Percentiles rank a stretch among this genome's conserved stretches.
Evolutionary conservation across 2,888 invertebrate species (phyloP).

Genomic region (Chymomyza caudatula): DNA sequence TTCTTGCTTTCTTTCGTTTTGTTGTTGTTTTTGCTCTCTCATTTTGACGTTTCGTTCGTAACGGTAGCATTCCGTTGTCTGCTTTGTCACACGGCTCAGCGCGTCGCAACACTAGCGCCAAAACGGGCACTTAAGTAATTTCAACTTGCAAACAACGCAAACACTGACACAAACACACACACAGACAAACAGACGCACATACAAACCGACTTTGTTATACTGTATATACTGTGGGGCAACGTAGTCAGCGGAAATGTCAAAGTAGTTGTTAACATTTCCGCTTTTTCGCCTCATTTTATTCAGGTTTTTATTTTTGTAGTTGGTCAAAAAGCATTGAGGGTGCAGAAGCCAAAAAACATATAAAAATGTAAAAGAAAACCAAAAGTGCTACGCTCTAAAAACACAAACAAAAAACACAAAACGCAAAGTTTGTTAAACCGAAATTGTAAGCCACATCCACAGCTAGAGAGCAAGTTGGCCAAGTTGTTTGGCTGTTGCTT

Average conservation of each 20-base stretch:
- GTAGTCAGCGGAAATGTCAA: slow-evolving; percentile 58
- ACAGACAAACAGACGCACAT: slow-evolving; percentile 5
- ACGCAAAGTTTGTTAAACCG: slow-evolving; percentile 46
- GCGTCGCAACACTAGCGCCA: slow-evolving; percentile 22
- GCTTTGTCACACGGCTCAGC: slow-evolving; percentile 54
- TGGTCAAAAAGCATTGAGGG: slow-evolving; percentile 13
- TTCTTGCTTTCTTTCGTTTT: not conserved
- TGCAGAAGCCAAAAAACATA: slow-evolving; percentile 3
- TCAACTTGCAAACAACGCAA: slow-evolving; percentile 51
- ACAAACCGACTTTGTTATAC: slow-evolving; percentile 4
- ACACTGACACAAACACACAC: slow-evolving; percentile 1
- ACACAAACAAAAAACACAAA: slow-evolving; percentile 4
- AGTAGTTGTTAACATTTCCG: slow-evolving; percentile 72
- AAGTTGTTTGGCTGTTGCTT: slow-evolving; percentile 10
- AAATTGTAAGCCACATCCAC: slow-evolving; percentile 54
- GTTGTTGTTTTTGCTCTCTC: not conserved
- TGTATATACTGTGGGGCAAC: not conserved
- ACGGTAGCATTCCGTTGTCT: slow-evolving; percentile 14
- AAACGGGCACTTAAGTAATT: slow-evolving; percentile 60
- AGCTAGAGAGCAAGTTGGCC: not conserved
- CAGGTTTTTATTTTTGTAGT: slow-evolving; percentile 11
- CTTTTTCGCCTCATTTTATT: slow-evolving; percentile 28
- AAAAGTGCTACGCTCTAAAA: not conserved
- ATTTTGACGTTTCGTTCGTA: slow-evolving; percentile 23
- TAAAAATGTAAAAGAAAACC: slow-evolving; percentile 23